phyloP scores from a whole-genome alignment of 2,797 vertebrate species.

The Poecilia velifera region DNA sequence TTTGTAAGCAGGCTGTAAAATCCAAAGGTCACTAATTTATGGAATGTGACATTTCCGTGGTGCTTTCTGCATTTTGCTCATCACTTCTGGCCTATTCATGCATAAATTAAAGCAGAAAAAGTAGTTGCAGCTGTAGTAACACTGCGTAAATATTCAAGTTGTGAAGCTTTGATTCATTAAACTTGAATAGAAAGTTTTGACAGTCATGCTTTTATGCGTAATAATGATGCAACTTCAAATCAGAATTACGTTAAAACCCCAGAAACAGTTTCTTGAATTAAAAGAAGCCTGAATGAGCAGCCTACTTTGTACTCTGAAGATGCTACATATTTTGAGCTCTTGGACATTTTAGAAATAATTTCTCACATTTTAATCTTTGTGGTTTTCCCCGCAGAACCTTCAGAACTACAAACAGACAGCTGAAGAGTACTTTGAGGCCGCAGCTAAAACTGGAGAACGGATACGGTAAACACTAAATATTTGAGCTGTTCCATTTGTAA shows the following conservation, averaged over 20 bases:
- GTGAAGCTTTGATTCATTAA: slow-evolving; percentile 11
- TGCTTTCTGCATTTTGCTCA: slow-evolving; percentile 47
- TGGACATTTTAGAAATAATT: slow-evolving; percentile 10
- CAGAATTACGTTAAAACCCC: slow-evolving; percentile 12
- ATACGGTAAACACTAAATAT: slow-evolving; percentile 84
- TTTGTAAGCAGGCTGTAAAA: slow-evolving; percentile 60
- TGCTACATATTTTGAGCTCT: slow-evolving; percentile 12
- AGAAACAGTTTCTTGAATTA: slow-evolving; percentile 23
- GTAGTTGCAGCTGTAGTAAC: slow-evolving; percentile 16
- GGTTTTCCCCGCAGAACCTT: slow-evolving; percentile 79
- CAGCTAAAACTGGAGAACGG: slow-evolving; percentile 82
- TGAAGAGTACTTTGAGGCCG: slow-evolving; percentile 88
- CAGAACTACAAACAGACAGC: slow-evolving; percentile 88
- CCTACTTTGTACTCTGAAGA: slow-evolving; percentile 8
- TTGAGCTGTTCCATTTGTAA: slow-evolving; percentile 14
- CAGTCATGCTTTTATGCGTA: slow-evolving; percentile 18
- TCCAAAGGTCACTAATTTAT: slow-evolving; percentile 70
- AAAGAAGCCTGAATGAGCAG: slow-evolving; percentile 10
- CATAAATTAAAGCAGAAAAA: slow-evolving; percentile 28
- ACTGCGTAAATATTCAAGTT: slow-evolving; percentile 22
- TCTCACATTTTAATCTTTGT: slow-evolving; percentile 21
- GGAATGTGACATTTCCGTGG: slow-evolving; percentile 64
- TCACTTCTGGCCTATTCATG: slow-evolving; percentile 38
- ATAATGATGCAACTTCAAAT: slow-evolving; percentile 19
- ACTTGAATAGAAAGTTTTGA: slow-evolving; percentile 29